These are phyloP conservation scores for Nettapus auritus DNA, from an alignment of 2,113 vertebrate genomes.

Conservation along the genomic window DNA sequence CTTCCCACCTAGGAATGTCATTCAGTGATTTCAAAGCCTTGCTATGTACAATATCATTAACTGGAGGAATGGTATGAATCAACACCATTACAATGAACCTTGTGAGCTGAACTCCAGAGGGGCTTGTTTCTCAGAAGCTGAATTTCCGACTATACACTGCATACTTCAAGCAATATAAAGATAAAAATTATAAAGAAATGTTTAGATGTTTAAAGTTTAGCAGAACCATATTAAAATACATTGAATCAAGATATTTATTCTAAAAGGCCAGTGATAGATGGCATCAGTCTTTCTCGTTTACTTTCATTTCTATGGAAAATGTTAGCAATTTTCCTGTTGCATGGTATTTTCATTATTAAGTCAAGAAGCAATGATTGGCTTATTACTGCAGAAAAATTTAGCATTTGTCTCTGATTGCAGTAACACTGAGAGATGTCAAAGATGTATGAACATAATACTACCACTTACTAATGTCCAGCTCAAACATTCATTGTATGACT, in stretches of 20 bases:
- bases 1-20: background rate
- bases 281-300: slow-evolving; percentile 40
- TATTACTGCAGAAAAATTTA: slow-evolving; percentile 63
- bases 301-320: slow-evolving; percentile 59
- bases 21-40: background rate
- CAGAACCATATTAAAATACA: slow-evolving; percentile 14
- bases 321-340: slow-evolving; percentile 40
- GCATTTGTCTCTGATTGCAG: slow-evolving; percentile 52
- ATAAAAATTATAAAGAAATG: background rate
- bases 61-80: background rate
- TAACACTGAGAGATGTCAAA: slow-evolving; percentile 55
- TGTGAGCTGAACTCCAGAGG: background rate
- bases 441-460: slow-evolving; percentile 57
- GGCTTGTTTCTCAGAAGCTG: background rate
- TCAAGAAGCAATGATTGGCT: slow-evolving; percentile 50
- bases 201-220: background rate
- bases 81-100: background rate
- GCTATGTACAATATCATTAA: background rate
- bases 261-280: slow-evolving; percentile 12
- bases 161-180: background rate
- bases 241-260: background rate
- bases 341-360: slow-evolving; percentile 58
- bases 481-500: slow-evolving; percentile 50
- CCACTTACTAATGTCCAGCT: slow-evolving; percentile 68
- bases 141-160: background rate